Base-by-base conservation (phyloP, 2,888 invertebrate genomes). In the Drosophila kuntzei region DNA sequence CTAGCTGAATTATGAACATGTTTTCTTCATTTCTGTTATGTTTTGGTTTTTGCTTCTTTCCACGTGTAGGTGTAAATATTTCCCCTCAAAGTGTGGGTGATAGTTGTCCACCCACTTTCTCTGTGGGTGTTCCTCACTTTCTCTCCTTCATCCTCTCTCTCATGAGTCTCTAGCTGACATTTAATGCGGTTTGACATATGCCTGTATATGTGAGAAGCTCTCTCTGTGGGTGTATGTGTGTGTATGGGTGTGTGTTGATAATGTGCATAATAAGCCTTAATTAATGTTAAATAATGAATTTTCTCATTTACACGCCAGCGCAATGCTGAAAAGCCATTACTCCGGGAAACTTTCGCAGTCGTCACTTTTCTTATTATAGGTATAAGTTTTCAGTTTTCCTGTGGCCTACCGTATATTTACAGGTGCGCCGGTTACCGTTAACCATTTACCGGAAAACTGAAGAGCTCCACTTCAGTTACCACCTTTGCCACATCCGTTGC, bases 221-320 rank as follows among this genome's bases (percentile, higher is more conserved):
- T 14, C 9, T 12, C 32, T 32, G 18, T 43, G 44, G 29, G 25
- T 29, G 11, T 57, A 41, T 44, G 47, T 53, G 20, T 41, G 49
- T 43, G 65, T 59, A 53, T 53, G 27, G 44, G 62, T 46, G 59
- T 64, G 85, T 87, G 85, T 85, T 87, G 76, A 81, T 83, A 89
- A 88, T 83, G 85, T 78, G 80, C 77, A 77, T 88, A 88, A 88
- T 89, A 81, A 83, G 85, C 76, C 80, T 81, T 87, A 89, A 89
- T 89, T 89, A 88, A 89, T 89, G 89, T 79, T 89, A 84, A 89
- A 88, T 88, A 86, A 89, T 89, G 77, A 87, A 89, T 89, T 80
- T 86, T 79, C 83, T 80, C 85, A 87, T 87, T 87, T 86, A 61
- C 87, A 80, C 80, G 72, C 80, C 65, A 76, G 53, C 49, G 55